Evolutionary conservation across 2,888 invertebrate genomes (phyloP).

Genomic region (Cerceris rybyensis): DNA sequence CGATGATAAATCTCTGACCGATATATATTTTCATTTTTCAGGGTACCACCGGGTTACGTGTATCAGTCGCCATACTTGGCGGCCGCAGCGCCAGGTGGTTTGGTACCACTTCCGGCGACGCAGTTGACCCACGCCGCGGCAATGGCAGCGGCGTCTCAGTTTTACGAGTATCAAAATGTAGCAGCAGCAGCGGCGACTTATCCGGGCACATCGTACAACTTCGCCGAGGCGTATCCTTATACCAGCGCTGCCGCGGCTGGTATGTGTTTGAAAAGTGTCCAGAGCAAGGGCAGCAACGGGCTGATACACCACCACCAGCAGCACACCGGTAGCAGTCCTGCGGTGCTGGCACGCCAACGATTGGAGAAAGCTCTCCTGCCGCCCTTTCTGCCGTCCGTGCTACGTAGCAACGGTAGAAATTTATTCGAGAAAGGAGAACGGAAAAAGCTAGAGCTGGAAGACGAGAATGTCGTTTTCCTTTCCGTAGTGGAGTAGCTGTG

Average conservation of each 20-base stretch:
- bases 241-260: slow-evolving; percentile 87
- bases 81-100: slow-evolving; percentile 86
- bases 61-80: slow-evolving; percentile 88
- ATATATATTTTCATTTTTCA: slow-evolving; percentile 73
- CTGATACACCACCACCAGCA: slow-evolving; percentile 67
- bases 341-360: slow-evolving; percentile 74
- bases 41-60: slow-evolving; percentile 90
- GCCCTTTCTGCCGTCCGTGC: slow-evolving; percentile 78
- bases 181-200: slow-evolving; percentile 88
- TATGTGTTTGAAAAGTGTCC: slow-evolving; percentile 80
- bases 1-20: slow-evolving; percentile 15
- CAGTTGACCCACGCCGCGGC: slow-evolving; percentile 90
- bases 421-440: slow-evolving; percentile 38
- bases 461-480: slow-evolving; percentile 11
- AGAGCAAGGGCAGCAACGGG: slow-evolving; percentile 72
- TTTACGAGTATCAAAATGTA: slow-evolving; percentile 91
- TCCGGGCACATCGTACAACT: slow-evolving; percentile 89
- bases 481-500: slow-evolving; percentile 27
- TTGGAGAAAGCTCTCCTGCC: slow-evolving; percentile 76
- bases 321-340: slow-evolving; percentile 67
- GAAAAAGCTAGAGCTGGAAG: slow-evolving; percentile 3
- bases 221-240: slow-evolving; percentile 87
- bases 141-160: slow-evolving; percentile 90
- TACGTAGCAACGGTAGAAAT: slow-evolving; percentile 79
- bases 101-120: slow-evolving; percentile 85